phyloP scores from a whole-genome alignment of 1,140 invertebrate species.

The Lerema accius region DNA sequence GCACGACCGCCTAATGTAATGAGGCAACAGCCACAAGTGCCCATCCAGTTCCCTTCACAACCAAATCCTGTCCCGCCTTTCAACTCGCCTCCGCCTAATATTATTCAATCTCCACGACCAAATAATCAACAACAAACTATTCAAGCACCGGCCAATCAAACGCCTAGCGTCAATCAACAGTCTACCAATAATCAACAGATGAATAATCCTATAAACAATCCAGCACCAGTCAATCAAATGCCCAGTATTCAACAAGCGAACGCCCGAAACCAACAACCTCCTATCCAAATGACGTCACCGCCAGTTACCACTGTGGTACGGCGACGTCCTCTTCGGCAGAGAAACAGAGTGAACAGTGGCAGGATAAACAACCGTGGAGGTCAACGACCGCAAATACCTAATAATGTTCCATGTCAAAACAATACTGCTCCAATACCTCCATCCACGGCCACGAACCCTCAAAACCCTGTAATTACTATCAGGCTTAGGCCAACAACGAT shows the following conservation, averaged over 20 bases:
- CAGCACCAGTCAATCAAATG: neutral
- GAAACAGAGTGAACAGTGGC: constrained; percentile 1
- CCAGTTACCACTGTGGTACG: neutral
- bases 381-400: constrained; percentile 2
- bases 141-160: constrained; percentile 3
- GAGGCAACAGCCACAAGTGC: constrained; percentile 18
- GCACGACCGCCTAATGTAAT: constrained; percentile 9
- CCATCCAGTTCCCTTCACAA: constrained; percentile 16
- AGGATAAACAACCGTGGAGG: constrained; percentile 8
- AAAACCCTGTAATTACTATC: constrained; percentile 52
- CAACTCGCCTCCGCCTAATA: neutral
- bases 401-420: constrained; percentile 10
- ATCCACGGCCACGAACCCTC: constrained; percentile 16
- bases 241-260: neutral
- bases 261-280: neutral
- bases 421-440: constrained; percentile 9
- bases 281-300: constrained; percentile 2
- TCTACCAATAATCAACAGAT: neutral
- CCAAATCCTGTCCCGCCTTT: neutral
- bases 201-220: constrained; percentile 11
- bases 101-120: neutral
- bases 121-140: constrained; percentile 5
- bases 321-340: constrained; percentile 5
- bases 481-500: constrained; percentile 56
- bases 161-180: neutral